These are phyloP conservation scores for Dendronephthya gigantea DNA, from an alignment of 64 coral and sea anemone species.

Conservation along the genomic window DNA sequence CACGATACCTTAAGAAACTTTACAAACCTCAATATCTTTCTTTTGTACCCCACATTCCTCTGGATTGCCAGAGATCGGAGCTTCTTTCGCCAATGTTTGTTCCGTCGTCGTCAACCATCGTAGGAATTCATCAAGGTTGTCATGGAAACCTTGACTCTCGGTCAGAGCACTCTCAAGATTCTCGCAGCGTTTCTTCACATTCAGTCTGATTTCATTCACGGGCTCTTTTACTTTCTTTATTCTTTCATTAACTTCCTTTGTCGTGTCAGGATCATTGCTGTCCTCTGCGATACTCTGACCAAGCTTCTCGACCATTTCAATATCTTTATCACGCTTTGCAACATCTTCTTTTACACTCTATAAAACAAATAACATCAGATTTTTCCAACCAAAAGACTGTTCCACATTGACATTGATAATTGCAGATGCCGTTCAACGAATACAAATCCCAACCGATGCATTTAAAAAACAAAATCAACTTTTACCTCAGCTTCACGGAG, in stretches of 20 bases:
- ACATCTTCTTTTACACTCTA: constrained; percentile 58
- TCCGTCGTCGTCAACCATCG: constrained; percentile 89
- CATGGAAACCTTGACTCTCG: constrained; percentile 65
- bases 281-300: constrained; percentile 3
- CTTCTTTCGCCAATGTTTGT: constrained; percentile 43
- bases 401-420: too few species aligned
- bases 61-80: constrained; percentile 61
- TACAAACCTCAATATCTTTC: constrained; percentile 25
- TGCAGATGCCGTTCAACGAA: neutral
- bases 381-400: too few species aligned
- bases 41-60: constrained; percentile 51
- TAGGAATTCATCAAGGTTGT: constrained; percentile 70
- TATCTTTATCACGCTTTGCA: constrained; percentile 43
- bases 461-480: neutral
- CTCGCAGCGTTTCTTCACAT: constrained; percentile 46
- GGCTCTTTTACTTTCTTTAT: neutral
- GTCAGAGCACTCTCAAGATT: constrained; percentile 47
- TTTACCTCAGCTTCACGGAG: constrained; percentile 51
- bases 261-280: neutral
- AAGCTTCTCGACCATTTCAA: constrained; percentile 33
- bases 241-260: neutral
- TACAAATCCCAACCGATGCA: too few species aligned
- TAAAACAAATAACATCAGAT: neutral
- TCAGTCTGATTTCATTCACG: neutral
- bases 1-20: neutral